Evolutionary conservation across 2,888 invertebrate genomes (phyloP).

Genomic region (Perithous albicinctus): DNA sequence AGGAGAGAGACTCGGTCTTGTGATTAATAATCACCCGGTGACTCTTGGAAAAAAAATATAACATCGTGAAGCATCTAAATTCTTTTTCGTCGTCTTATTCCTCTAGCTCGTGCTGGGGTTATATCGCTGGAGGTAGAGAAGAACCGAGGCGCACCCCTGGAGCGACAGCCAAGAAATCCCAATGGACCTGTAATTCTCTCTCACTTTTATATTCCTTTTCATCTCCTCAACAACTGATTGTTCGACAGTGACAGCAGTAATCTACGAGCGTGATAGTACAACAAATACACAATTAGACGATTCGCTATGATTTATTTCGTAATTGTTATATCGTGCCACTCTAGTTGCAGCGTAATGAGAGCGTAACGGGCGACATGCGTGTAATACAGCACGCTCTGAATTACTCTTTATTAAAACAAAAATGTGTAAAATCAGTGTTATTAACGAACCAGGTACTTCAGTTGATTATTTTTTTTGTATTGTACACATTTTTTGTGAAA

Average conservation of each 20-base stretch:
- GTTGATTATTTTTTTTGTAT: too few species aligned
- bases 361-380: slow-evolving; percentile 8
- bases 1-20: slow-evolving; percentile 5
- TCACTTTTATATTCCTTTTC: slow-evolving; percentile 24
- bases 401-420: slow-evolving; percentile 16
- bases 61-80: background rate
- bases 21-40: slow-evolving; percentile 72
- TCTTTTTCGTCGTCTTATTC: slow-evolving; percentile 14
- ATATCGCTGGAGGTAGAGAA: slow-evolving; percentile 45
- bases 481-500: too few species aligned
- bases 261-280: slow-evolving; percentile 11
- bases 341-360: slow-evolving; percentile 34
- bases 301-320: slow-evolving; percentile 19
- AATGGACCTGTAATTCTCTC: background rate
- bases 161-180: slow-evolving; percentile 50
- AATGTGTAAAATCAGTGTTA: slow-evolving; percentile 3
- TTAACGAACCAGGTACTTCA: too few species aligned
- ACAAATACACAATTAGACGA: slow-evolving; percentile 30
- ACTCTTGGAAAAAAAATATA: slow-evolving; percentile 68
- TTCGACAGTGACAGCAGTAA: slow-evolving; percentile 57
- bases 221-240: slow-evolving; percentile 48
- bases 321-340: background rate
- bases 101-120: slow-evolving; percentile 37
- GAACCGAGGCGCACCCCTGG: slow-evolving; percentile 36
- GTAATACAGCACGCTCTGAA: slow-evolving; percentile 1